A percentile compares a stretch with the other conserved stretches of the same genome.
These are phyloP conservation scores for Aurelia aurita DNA, from an alignment of 30 jellyfish, hydroid and myxozoan genomes.

Conservation along the genomic window DNA sequence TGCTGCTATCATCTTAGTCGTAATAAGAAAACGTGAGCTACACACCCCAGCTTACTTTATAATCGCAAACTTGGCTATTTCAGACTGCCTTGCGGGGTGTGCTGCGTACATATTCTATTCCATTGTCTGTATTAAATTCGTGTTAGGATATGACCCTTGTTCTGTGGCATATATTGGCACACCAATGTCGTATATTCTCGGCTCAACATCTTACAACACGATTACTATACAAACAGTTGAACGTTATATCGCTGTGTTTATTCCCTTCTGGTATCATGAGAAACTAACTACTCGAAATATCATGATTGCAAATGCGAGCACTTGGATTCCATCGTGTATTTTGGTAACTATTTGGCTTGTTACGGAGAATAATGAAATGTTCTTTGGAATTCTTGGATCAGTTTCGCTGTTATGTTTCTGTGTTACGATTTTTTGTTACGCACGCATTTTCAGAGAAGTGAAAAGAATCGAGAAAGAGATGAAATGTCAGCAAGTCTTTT, in stretches of 20 bases:
- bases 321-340: slow-evolving; percentile 35
- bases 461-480: slow-evolving; percentile 55
- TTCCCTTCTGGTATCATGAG: slow-evolving; percentile 68
- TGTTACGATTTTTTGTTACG: slow-evolving; percentile 17
- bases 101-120: slow-evolving; percentile 45
- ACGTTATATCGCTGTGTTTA: slow-evolving; percentile 58
- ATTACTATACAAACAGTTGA: slow-evolving; percentile 53
- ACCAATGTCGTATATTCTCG: slow-evolving; percentile 42
- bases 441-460: slow-evolving; percentile 41
- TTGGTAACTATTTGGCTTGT: slow-evolving; percentile 24
- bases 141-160: slow-evolving; percentile 38
- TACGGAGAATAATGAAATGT: slow-evolving; percentile 33
- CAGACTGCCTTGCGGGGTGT: slow-evolving; percentile 60
- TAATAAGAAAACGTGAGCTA: slow-evolving; percentile 30
- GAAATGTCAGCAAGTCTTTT: slow-evolving; percentile 29
- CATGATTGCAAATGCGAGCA: slow-evolving; percentile 10
- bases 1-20: slow-evolving; percentile 17
- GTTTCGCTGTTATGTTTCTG: slow-evolving; percentile 2
- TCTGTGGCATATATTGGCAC: slow-evolving; percentile 61
- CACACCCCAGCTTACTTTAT: slow-evolving; percentile 52
- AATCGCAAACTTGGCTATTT: slow-evolving; percentile 45
- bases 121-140: slow-evolving; percentile 17
- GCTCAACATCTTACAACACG: slow-evolving; percentile 34
- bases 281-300: slow-evolving; percentile 10
- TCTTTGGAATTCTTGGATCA: slow-evolving; percentile 30